Percentiles rank a stretch among this genome's conserved stretches.
phyloP scores from a whole-genome alignment of 2,888 invertebrate genomes.

The Nysson spinosus region DNA sequence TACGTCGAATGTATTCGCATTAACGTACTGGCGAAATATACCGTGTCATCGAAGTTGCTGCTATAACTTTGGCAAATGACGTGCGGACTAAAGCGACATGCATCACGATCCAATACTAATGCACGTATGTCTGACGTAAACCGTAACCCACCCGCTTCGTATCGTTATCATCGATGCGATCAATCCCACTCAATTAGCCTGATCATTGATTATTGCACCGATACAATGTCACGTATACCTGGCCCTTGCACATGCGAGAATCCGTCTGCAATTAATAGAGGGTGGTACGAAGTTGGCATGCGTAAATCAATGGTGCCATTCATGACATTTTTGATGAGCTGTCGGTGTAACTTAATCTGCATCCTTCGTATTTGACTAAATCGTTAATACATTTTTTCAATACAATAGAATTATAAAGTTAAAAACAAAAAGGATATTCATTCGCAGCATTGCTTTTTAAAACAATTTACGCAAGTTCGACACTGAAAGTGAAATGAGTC shows the following conservation, averaged over 20 bases:
- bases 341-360: too few species aligned
- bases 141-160: constrained; percentile 55
- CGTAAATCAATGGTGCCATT: constrained; percentile 33
- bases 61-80: constrained; percentile 69
- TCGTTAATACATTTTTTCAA: too few species aligned
- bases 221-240: constrained; percentile 46
- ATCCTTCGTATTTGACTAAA: too few species aligned
- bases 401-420: too few species aligned
- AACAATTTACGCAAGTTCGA: neutral
- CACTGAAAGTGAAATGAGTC: constrained; percentile 43
- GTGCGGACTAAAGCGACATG: constrained; percentile 64
- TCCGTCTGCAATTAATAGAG: constrained; percentile 37
- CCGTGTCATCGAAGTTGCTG: constrained; percentile 64
- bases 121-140: constrained; percentile 57
- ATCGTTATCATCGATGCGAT: constrained; percentile 75
- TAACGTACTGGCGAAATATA: constrained; percentile 44
- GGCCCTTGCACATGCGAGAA: constrained; percentile 13
- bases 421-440: too few species aligned
- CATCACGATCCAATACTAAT: constrained; percentile 72
- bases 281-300: constrained; percentile 33
- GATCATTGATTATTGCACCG: constrained; percentile 76
- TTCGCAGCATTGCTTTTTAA: too few species aligned
- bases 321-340: too few species aligned
- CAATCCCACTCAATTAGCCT: constrained; percentile 77
- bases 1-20: neutral